These are phyloP conservation scores for Patiria pectinifera DNA, from an alignment of 53 echinoderm and acorn worm genomes.

Conservation along the genomic window DNA sequence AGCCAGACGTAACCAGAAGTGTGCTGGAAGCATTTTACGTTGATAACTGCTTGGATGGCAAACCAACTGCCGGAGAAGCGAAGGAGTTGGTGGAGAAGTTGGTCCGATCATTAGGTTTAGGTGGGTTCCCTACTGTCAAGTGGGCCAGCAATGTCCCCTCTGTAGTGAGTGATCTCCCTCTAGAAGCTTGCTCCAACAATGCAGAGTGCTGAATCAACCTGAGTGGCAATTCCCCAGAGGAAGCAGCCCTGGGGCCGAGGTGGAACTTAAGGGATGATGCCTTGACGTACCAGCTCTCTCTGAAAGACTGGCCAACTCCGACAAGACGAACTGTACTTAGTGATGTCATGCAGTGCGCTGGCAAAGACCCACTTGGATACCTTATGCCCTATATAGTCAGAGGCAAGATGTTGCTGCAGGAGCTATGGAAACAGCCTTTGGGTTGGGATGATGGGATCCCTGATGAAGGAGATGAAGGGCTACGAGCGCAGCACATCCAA, in stretches of 20 bases:
- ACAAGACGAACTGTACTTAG: slow-evolving; percentile 30
- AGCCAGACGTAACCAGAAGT: slow-evolving; percentile 7
- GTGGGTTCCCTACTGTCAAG: slow-evolving; percentile 7
- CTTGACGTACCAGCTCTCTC: slow-evolving; percentile 14
- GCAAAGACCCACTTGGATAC: slow-evolving; percentile 53
- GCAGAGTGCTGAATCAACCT: slow-evolving; percentile 19
- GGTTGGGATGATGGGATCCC: slow-evolving; percentile 53
- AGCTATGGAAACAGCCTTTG: slow-evolving; percentile 33
- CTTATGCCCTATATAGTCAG: slow-evolving; percentile 39
- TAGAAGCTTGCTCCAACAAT: slow-evolving; percentile 9
- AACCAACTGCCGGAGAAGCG: slow-evolving; percentile 25
- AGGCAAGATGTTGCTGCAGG: slow-evolving; percentile 59
- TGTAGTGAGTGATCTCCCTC: slow-evolving; percentile 23
- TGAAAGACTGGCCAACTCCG: slow-evolving; percentile 8
- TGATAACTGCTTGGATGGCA: slow-evolving; percentile 4
- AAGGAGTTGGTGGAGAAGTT: slow-evolving; percentile 36
- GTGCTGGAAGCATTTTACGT: slow-evolving; percentile 6
- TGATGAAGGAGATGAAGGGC: slow-evolving; percentile 27
- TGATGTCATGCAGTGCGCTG: slow-evolving; percentile 21
- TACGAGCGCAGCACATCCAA: slow-evolving; percentile 27
- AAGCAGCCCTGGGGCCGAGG: slow-evolving; percentile 17
- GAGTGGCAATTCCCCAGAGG: slow-evolving; percentile 10
- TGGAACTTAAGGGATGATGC: slow-evolving; percentile 24
- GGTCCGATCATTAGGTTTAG: neutral
- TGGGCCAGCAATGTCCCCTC: slow-evolving; percentile 24